phyloP scores from a whole-genome alignment of 2,797 vertebrate species.

The Remorina albescens region DNA sequence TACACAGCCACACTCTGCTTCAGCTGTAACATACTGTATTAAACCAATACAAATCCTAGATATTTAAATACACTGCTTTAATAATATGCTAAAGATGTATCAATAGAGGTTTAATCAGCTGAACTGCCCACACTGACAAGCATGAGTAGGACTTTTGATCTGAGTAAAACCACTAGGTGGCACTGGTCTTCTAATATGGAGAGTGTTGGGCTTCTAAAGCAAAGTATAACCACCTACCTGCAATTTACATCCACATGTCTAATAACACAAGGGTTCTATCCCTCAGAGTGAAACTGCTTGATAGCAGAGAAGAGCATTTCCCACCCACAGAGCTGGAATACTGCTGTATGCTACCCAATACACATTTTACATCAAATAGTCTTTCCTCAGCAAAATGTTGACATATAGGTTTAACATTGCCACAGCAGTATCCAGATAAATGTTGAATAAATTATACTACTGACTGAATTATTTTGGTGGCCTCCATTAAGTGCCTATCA shows the following conservation, averaged over 20 bases:
- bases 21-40: constrained; percentile 8
- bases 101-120: constrained; percentile 35
- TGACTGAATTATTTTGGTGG: constrained; percentile 2
- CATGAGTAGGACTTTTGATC: background rate
- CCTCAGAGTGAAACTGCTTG: constrained; percentile 61
- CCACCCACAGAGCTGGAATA: constrained; percentile 74
- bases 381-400: constrained; percentile 39
- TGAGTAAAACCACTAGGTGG: constrained; percentile 75
- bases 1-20: background rate
- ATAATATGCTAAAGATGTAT: constrained; percentile 29
- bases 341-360: constrained; percentile 38
- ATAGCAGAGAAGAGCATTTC: constrained; percentile 64
- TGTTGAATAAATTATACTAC: constrained; percentile 1
- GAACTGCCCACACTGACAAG: constrained; percentile 24
- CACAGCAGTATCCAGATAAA: constrained; percentile 9
- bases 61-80: constrained; percentile 29
- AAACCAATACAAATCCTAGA: background rate
- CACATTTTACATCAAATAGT: constrained; percentile 50
- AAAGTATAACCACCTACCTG: constrained; percentile 78
- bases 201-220: constrained; percentile 35
- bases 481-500: background rate
- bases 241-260: constrained; percentile 79
- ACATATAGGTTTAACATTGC: constrained; percentile 23
- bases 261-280: constrained; percentile 62
- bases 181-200: constrained; percentile 77